Percentiles rank a stretch among this genome's conserved stretches.
Conservation (phyloP, 2,113 vertebrate species). For the Ictidomys tridecemlineatus region DNA sequence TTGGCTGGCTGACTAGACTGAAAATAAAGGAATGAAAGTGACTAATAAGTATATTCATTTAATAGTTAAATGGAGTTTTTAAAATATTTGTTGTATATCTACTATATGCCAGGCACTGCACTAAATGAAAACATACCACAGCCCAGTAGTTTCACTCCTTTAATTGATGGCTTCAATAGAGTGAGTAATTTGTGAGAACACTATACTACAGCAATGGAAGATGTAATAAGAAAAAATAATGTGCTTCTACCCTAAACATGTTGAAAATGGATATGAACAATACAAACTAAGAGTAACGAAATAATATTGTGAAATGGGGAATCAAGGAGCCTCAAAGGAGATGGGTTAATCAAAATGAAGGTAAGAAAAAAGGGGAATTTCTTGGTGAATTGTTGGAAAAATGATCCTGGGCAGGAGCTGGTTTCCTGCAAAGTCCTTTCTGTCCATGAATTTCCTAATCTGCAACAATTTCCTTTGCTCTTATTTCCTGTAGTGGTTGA, state of each 20-base stretch:
- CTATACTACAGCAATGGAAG: neutral
- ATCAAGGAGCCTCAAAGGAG: neutral
- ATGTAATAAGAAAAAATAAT: neutral
- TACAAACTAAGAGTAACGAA: neutral
- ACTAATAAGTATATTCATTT: neutral
- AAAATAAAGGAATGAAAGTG: neutral
- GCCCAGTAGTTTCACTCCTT: neutral
- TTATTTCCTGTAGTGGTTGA: slow-evolving; percentile 41
- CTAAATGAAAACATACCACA: neutral
- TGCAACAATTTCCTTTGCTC: slow-evolving; percentile 47
- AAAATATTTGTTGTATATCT: neutral
- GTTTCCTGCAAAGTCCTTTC: neutral
- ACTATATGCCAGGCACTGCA: neutral
- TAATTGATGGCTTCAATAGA: neutral
- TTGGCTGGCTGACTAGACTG: slow-evolving; percentile 5
- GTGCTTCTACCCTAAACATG: neutral
- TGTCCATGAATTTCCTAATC: neutral
- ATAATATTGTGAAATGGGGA: neutral
- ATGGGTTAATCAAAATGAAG: slow-evolving; percentile 28
- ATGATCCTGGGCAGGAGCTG: neutral
- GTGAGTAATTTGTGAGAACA: neutral
- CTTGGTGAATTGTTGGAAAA: slow-evolving; percentile 12
- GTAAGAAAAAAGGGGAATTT: neutral
- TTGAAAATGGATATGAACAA: slow-evolving; percentile 3
- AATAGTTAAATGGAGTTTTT: slow-evolving; percentile 6